Percentiles rank a stretch among this genome's conserved stretches.
These are phyloP conservation scores for Dicranocentrus wangi DNA, from an alignment of 2,888 invertebrate genomes.

Conservation along the genomic window DNA sequence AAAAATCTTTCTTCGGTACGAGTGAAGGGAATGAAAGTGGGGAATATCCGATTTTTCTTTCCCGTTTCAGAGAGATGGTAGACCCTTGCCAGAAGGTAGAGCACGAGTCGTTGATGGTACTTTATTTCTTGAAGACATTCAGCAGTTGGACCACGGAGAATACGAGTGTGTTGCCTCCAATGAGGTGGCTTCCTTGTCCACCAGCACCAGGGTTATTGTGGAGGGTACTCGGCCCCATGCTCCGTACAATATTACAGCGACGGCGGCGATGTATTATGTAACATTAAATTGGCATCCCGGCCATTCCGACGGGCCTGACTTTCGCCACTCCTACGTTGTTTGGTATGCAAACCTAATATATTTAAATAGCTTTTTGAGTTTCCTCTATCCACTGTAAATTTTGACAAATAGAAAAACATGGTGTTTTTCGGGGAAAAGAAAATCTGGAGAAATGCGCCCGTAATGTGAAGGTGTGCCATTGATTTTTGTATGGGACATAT, in stretches of 20 bases:
- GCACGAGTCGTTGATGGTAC: slow-evolving; percentile 88
- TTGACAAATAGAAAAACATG: background rate
- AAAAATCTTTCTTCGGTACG: no score
- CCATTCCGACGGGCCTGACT: slow-evolving; percentile 93
- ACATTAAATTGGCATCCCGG: slow-evolving; percentile 93
- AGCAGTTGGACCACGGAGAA: slow-evolving; percentile 90
- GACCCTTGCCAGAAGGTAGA: slow-evolving; percentile 86
- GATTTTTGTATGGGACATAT: slow-evolving; percentile 32
- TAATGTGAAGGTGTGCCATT: background rate
- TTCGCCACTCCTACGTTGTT: slow-evolving; percentile 94
- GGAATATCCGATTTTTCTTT: slow-evolving; percentile 22
- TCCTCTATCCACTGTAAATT: background rate
- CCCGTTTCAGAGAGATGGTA: slow-evolving; percentile 81
- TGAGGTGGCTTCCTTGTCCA: slow-evolving; percentile 95
- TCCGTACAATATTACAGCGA: slow-evolving; percentile 94
- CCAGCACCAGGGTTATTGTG: slow-evolving; percentile 90
- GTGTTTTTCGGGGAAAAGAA: background rate
- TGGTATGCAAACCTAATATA: slow-evolving; percentile 78
- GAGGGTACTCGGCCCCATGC: slow-evolving; percentile 98
- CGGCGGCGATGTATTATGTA: slow-evolving; percentile 91
- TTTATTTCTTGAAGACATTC: slow-evolving; percentile 86
- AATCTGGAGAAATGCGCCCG: background rate
- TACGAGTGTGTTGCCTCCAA: slow-evolving; percentile 97
- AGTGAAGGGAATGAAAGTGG: background rate
- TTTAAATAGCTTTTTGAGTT: background rate